phyloP scores from a whole-genome alignment of 2,888 invertebrate species.

The Patella caerulea region DNA sequence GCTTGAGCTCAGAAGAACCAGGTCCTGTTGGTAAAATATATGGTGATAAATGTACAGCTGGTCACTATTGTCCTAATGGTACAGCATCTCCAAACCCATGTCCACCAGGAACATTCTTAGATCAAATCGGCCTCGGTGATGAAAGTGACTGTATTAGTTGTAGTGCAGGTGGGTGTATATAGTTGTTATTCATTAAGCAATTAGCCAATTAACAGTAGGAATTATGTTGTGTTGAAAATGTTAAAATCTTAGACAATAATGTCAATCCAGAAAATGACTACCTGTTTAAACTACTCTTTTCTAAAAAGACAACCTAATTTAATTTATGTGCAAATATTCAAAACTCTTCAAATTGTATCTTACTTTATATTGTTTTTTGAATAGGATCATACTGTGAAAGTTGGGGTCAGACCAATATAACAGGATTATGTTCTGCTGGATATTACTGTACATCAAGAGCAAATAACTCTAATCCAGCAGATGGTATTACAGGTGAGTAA shows the following conservation, averaged over 20 bases:
- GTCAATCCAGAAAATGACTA: too few species aligned
- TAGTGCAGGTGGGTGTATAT: constrained; percentile 49
- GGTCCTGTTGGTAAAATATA: constrained; percentile 53
- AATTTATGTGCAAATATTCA: too few species aligned
- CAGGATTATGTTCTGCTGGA: constrained; percentile 54
- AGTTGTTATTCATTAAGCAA: background rate
- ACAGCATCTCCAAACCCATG: constrained; percentile 58
- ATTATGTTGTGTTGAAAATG: too few species aligned
- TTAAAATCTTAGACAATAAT: too few species aligned
- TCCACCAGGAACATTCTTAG: constrained; percentile 64
- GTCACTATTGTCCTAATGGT: constrained; percentile 65
- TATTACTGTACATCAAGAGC: constrained; percentile 58
- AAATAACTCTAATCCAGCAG: constrained; percentile 54
- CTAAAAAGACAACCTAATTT: too few species aligned
- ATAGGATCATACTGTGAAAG: constrained; percentile 62
- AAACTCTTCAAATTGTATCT: background rate
- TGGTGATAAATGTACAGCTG: constrained; percentile 63
- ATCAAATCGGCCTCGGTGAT: constrained; percentile 49
- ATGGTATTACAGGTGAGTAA: constrained; percentile 53
- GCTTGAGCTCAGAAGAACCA: constrained; percentile 48
- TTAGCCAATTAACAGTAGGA: background rate
- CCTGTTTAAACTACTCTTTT: too few species aligned
- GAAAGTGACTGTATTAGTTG: constrained; percentile 61
- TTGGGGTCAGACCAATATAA: constrained; percentile 54
- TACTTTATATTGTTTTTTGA: constrained; percentile 9